These are phyloP conservation scores for Diplolepis rosae DNA, from an alignment of 2,888 invertebrate genomes.

Conservation along the genomic window DNA sequence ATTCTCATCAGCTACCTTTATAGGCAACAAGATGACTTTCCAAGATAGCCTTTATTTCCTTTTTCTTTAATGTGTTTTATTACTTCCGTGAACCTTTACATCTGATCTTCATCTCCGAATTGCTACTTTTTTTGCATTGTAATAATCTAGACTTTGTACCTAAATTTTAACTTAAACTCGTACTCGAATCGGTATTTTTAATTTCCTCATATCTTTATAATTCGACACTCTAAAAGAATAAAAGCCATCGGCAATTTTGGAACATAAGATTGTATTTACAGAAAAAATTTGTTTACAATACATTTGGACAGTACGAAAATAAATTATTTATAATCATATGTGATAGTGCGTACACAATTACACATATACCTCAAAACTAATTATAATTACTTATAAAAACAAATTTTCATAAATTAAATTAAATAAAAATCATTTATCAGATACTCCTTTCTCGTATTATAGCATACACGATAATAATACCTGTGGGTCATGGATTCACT, in stretches of 20 bases:
- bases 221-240: neutral
- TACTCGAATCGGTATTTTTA: too few species aligned
- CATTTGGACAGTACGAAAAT: conserved; percentile 29
- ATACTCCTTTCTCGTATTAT: conserved; percentile 7
- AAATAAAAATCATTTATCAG: conserved; percentile 10
- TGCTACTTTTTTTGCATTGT: too few species aligned
- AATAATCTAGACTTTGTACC: too few species aligned
- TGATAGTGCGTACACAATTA: neutral
- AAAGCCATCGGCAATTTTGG: neutral
- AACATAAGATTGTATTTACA: conserved; percentile 30
- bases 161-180: too few species aligned
- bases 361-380: conserved; percentile 4
- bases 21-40: neutral
- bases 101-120: neutral
- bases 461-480: conserved; percentile 10
- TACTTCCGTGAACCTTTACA: neutral
- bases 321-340: conserved; percentile 20
- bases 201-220: neutral
- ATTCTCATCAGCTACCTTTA: neutral
- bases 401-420: conserved; percentile 25
- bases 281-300: conserved; percentile 19
- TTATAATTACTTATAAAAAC: conserved; percentile 8
- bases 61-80: neutral
- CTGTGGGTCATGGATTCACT: conserved; percentile 26
- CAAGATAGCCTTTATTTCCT: neutral